Base-by-base conservation (phyloP, 2,888 invertebrate genomes). In the Poecilus cupreus region DNA sequence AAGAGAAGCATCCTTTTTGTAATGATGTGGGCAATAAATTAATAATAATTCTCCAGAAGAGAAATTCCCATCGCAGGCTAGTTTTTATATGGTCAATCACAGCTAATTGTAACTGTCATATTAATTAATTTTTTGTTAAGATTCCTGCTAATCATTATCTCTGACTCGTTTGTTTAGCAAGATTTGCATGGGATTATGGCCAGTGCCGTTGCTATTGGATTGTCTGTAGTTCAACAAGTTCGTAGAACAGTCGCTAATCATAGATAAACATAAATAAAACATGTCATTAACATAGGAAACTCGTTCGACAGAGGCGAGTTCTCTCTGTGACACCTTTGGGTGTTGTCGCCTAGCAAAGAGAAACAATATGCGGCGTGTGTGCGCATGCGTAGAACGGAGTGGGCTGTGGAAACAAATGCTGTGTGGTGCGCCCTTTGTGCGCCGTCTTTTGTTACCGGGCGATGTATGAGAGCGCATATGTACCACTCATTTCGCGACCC, bases 251-350 rank as follows among this genome's bases (percentile, higher is more conserved):
- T 24, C 24, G 24, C 26, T 60, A 60, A 60, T 60, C 22, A 60
- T 26, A 60, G 26, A 24, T 5, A 24, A 72, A 72, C 72, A 72
- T 72, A 46, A 72, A 72, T 72, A 72, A 72, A 46, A 72, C 72
- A 68, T 68, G 68, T 43, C 37, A 68, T 68, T 68, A 39, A 68
- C 68, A 72, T 72, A 20, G 43, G 43, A 43, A 43, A 72, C 43
- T 18, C 43, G 24, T 43, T 22, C 24, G 18, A 46, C 46, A 46
- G 32, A 32, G 8, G 5, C 32, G 5, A 5, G 32, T 32, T 32
- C 32, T 32, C 32, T 32, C 32, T 60, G 60, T 24, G 60, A 60
- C 60, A 60, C 60, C 60, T 60, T 60, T 32, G 43, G 43, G 43
- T 43, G 43, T 43, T 4, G 43, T 43, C 43, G 43, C 13, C 43